Evolutionary conservation across 2,888 invertebrate genomes (phyloP).

Genomic region (Tortricodes alternella): DNA sequence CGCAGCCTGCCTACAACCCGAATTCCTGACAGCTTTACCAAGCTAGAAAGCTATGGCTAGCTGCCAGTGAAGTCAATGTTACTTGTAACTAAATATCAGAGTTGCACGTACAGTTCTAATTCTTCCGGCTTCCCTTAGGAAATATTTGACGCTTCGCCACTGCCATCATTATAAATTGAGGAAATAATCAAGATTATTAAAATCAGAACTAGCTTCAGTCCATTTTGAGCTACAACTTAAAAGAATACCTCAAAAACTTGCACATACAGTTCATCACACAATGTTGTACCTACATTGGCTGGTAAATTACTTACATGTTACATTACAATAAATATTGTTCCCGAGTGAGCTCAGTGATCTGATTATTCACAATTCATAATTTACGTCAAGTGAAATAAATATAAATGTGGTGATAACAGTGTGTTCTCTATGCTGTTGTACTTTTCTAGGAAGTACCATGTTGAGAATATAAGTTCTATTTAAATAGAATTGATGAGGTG

Average conservation of each 20-base stretch:
- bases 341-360: slow-evolving; percentile 61
- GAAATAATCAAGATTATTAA: slow-evolving; percentile 6
- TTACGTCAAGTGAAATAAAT: slow-evolving; percentile 1
- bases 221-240: slow-evolving; percentile 1
- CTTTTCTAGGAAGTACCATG: too few relatives aligned
- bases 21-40: too few relatives aligned
- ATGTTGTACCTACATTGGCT: slow-evolving; percentile 22
- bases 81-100: too few relatives aligned
- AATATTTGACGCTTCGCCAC: too few relatives aligned
- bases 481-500: too few relatives aligned
- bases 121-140: too few relatives aligned
- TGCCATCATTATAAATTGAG: too few relatives aligned
- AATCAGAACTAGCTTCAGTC: slow-evolving; percentile 9
- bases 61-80: too few relatives aligned
- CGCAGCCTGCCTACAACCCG: too few relatives aligned
- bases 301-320: slow-evolving; percentile 15
- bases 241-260: slow-evolving; percentile 3
- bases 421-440: background rate
- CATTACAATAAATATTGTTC: slow-evolving; percentile 52
- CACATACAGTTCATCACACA: slow-evolving; percentile 22
- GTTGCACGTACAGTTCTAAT: too few relatives aligned
- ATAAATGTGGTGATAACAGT: background rate
- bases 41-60: too few relatives aligned
- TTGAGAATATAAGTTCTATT: too few relatives aligned
- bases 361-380: slow-evolving; percentile 19